phyloP scores from a whole-genome alignment of 1,140 invertebrate species.

The Psix sp. region DNA sequence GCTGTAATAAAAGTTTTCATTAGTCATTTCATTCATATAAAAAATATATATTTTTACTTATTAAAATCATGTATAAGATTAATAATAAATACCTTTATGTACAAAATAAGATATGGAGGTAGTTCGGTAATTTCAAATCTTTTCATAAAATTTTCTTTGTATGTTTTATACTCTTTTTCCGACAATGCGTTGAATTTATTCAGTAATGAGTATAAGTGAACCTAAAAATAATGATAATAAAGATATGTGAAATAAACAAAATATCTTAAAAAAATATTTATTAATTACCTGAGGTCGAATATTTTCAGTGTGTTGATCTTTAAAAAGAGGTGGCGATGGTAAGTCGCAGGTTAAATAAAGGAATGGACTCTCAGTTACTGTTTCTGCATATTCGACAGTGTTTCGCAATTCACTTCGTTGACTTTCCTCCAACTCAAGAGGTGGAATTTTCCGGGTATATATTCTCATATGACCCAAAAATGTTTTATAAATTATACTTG shows the following conservation, averaged over 20 bases:
- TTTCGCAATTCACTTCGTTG: conserved; percentile 87
- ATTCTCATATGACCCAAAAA: conserved; percentile 97
- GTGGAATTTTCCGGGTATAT: conserved; percentile 95
- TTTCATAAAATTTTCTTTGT: conserved; percentile 99
- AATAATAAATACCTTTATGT: conserved; percentile 95
- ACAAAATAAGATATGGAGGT: conserved; percentile 98
- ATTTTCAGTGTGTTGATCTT: conserved; percentile 97
- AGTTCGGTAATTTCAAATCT: conserved; percentile 96
- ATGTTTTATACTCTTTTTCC: conserved; percentile 99
- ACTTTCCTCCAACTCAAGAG: conserved; percentile 93
- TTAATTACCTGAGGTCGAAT: conserved; percentile 94
- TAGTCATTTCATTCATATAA: conserved; percentile 8
- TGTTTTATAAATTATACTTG: conserved; percentile 95
- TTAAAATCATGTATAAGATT: too few species aligned
- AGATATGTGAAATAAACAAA: not conserved
- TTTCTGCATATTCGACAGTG: conserved; percentile 93
- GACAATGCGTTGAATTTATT: conserved; percentile 97
- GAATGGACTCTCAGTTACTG: conserved; percentile 92
- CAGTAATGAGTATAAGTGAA: conserved; percentile 94
- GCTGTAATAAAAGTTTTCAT: conserved; percentile 71
- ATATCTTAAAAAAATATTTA: conserved; percentile 11
- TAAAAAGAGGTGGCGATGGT: conserved; percentile 96
- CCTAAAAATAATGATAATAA: conserved; percentile 78
- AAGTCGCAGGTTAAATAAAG: conserved; percentile 97
- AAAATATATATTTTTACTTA: too few species aligned